Base-by-base conservation (phyloP, 1,140 invertebrate species). In the Bombus fervidus region DNA sequence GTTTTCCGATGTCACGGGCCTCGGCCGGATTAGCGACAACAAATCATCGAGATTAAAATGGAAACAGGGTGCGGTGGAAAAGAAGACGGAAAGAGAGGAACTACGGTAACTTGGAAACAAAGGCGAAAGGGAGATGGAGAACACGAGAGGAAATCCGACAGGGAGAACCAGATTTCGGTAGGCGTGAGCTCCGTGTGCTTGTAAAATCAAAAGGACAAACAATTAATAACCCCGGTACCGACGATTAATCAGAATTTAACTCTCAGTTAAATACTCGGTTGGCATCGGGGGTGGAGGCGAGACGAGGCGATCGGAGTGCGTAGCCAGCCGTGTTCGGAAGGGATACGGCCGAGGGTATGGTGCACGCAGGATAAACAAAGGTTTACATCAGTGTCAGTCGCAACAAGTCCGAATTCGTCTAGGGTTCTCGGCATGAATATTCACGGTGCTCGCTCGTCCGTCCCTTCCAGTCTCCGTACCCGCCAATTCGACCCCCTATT, bases 351-450 rank as follows among this genome's bases (percentile, higher is more conserved):
- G 83, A 84, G 81, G 64, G 85, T 73, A 75, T 37, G 83, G 83
- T 83, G 87, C 86, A 86, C 86, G 86, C 84, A 88, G 88, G 88
- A 90, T 91, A 94, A 93, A 95, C 95, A 95, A 95, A 95, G 94
- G 93, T 95, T 94, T 94, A 94, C 94, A 93, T 95, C 94, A 95
- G 94, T 95, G 95, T 95, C 95, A 95, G 94, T 95, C 93, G 94
- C 95, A 95, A 95, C 94, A 94, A 95, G 95, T 95, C 94, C 93
- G 94, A 95, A 94, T 95, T 94, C 92, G 89, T 92, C 92, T 91
- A 89, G 86, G 89, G 92, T 90, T 91, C 91, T 90, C 90, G 87
- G 91, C 92, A 94, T 95, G 95, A 95, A 95, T 95, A 95, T 95
- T 95, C 94, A 95, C 90, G 89, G 85, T 78, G 89, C 83, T 82